phyloP scores from a whole-genome alignment of 1,140 invertebrate genomes.

The Chrysoperla carnea region DNA sequence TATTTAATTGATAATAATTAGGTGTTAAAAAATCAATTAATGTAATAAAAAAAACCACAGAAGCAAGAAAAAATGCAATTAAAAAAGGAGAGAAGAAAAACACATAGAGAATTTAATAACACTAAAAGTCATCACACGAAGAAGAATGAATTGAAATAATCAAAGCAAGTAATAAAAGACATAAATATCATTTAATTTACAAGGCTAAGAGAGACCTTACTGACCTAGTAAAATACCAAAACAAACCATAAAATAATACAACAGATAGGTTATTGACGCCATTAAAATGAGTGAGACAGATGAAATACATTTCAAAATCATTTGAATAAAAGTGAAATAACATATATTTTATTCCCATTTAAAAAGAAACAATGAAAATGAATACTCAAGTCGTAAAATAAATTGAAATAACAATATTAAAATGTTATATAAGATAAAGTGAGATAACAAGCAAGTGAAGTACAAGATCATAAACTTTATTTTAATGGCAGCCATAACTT shows the following conservation, averaged over 20 bases:
- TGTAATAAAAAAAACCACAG: constrained; percentile 2
- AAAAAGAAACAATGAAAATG: too few species aligned
- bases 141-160: too few species aligned
- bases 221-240: constrained; percentile 13
- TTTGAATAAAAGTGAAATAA: neutral
- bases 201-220: constrained; percentile 2
- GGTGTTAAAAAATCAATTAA: constrained; percentile 6
- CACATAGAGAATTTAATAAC: too few species aligned
- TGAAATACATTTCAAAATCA: neutral
- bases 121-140: too few species aligned
- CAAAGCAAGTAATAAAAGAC: too few species aligned
- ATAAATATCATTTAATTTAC: neutral
- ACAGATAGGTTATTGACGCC: neutral
- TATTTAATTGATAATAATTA: constrained; percentile 4
- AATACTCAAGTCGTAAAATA: too few species aligned
- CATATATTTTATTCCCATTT: too few species aligned
- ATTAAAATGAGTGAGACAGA: neutral
- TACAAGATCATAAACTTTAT: neutral
- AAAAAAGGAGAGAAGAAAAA: neutral
- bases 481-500: neutral
- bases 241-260: constrained; percentile 13
- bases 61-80: neutral
- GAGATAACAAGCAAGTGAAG: constrained; percentile 1
- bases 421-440: neutral
- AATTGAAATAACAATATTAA: too few species aligned